Conservation (phyloP, 53 echinoderm and acorn worm species). For the Pentamera pediparva region DNA sequence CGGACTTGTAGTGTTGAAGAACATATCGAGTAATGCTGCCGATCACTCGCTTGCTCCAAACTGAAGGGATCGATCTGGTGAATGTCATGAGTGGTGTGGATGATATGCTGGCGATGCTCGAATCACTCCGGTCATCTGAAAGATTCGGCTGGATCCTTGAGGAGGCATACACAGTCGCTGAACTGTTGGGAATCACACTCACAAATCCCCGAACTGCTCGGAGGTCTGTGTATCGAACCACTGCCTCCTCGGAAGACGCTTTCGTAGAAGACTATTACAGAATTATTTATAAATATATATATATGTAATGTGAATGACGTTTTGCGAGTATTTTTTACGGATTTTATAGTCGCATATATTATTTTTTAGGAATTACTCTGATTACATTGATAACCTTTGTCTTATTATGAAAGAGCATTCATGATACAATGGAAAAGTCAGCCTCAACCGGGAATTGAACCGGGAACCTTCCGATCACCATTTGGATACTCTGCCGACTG, state of each 20-base stretch:
- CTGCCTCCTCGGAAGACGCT: background rate
- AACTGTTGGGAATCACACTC: conserved; percentile 3
- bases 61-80: background rate
- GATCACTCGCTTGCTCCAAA: conserved; percentile 1
- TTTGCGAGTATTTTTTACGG: too few relatives aligned
- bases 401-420: too few relatives aligned
- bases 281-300: too few relatives aligned
- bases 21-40: conserved; percentile 7
- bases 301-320: too few relatives aligned
- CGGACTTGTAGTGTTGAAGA: conserved; percentile 7
- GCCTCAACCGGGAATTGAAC: too few relatives aligned
- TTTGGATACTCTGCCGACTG: too few relatives aligned
- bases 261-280: background rate
- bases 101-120: conserved; percentile 8
- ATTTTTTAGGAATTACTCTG: too few relatives aligned
- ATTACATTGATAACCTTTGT: too few relatives aligned
- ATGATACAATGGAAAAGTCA: too few relatives aligned
- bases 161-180: background rate
- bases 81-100: background rate
- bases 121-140: conserved; percentile 7
- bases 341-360: too few relatives aligned
- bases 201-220: background rate
- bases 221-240: conserved; percentile 10
- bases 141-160: background rate
- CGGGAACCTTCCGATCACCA: too few relatives aligned